Percentiles rank a stretch among this genome's conserved stretches.
Conservation (phyloP, 2,113 vertebrate genomes). For the Forbesichthys papilliferus region DNA sequence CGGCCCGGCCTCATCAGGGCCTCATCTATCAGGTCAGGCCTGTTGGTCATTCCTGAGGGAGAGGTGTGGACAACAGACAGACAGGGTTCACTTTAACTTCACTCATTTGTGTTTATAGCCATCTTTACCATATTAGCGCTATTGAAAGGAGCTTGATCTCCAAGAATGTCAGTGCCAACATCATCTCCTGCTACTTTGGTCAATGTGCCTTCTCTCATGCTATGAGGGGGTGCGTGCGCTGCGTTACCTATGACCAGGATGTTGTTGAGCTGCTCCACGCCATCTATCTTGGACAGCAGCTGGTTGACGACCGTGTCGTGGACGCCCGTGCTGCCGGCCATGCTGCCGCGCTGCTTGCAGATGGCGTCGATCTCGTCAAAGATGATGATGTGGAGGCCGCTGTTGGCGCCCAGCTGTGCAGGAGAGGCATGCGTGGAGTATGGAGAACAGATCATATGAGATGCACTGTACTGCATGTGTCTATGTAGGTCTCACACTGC, state of each 20-base stretch:
- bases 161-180: no score
- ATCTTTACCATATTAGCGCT: no score
- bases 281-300: slow-evolving; percentile 95
- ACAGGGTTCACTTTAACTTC: slow-evolving; percentile 6
- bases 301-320: slow-evolving; percentile 98
- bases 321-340: slow-evolving; percentile 95
- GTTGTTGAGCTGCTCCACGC: slow-evolving; percentile 97
- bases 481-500: no score
- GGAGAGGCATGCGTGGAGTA: background rate
- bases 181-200: no score
- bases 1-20: slow-evolving; percentile 92
- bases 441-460: background rate
- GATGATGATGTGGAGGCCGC: slow-evolving; percentile 96
- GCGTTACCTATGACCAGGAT: slow-evolving; percentile 92
- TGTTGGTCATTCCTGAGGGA: slow-evolving; percentile 94
- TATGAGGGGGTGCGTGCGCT: background rate
- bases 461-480: background rate
- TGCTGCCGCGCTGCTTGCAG: slow-evolving; percentile 97
- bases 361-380: slow-evolving; percentile 98
- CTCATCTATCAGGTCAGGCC: slow-evolving; percentile 96
- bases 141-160: no score
- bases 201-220: no score
- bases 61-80: background rate
- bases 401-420: slow-evolving; percentile 90
- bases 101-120: background rate